These are phyloP conservation scores for Apeltes quadracus DNA, from an alignment of 2,113 vertebrate species.

Conservation along the genomic window DNA sequence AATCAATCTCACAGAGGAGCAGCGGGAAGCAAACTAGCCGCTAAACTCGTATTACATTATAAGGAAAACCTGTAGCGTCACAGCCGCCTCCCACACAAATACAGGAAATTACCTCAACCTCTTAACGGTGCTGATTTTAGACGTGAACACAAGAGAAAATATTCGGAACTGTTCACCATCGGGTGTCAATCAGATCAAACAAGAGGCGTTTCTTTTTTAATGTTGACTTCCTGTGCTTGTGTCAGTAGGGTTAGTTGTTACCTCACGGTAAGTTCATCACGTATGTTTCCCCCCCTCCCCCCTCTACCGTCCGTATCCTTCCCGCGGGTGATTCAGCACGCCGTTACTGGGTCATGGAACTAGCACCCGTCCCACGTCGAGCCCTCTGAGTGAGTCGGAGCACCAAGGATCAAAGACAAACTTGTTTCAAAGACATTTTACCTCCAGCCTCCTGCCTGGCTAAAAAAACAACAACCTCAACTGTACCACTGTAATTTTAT, in stretches of 20 bases:
- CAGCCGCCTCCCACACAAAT: background rate
- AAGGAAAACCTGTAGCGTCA: background rate
- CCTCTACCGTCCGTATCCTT: background rate
- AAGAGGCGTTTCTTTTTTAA: background rate
- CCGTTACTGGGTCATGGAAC: conserved; percentile 41
- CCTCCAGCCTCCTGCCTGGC: conserved; percentile 16
- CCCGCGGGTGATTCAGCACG: conserved; percentile 8
- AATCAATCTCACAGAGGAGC: background rate
- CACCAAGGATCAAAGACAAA: conserved; percentile 44
- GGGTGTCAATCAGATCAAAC: background rate
- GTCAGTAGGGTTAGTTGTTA: too few species aligned
- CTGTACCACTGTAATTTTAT: conserved; percentile 14
- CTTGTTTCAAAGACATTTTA: conserved; percentile 29
- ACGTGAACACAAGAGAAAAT: background rate
- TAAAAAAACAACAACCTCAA: background rate
- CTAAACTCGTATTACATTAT: conserved; percentile 3
- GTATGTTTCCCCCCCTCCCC: too few species aligned
- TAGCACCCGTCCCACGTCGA: conserved; percentile 37
- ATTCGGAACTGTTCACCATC: background rate
- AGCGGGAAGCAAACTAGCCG: background rate
- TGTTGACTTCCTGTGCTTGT: background rate
- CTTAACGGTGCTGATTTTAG: background rate
- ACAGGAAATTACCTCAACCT: background rate
- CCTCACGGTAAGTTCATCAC: too few species aligned
- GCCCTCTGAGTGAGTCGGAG: conserved; percentile 28